Base-by-base conservation (phyloP, 2,888 invertebrate species). In the Agrotis exclamationis region DNA sequence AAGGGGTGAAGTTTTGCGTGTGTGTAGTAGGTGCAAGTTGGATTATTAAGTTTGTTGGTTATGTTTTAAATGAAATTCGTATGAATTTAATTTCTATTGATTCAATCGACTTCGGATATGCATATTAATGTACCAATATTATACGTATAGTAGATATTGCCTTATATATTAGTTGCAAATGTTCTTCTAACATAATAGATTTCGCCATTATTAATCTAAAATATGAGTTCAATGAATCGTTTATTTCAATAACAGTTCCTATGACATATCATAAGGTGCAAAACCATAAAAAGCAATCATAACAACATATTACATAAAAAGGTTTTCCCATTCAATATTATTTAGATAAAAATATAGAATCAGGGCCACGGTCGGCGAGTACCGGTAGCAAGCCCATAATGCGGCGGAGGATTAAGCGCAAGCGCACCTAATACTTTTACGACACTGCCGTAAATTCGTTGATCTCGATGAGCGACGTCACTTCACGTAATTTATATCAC, bases 371-470 rank as follows among this genome's bases (percentile, higher is more conserved):
- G 86, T 88, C 89, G 91, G 88, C 89, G 76, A 88, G 89, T 83
- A 67, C 83, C 90, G 82, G 88, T 89, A 90, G 91, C 89, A 83
- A 87, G 85, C 85, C 85, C 82, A 86, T 93, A 93, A 94, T 91
- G 85, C 93, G 79, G 45, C 67, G 89, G 92, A 91, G 95, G 95
- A 94, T 84, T 87, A 85, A 66, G 80, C 90, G 89, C 92, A 88
- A 87, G 92, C 92, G 90, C 91, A 91, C 83, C 91, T 93, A 93
- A 93, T 92, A 89, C 93, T 90, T 95, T 95, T 95, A 95, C 91
- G 93, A 94, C 92, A 86, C 80, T 87, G 90, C 87, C 91, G 92
- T 95, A 93, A 94, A 94, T 92, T 90, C 86, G 89, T 89, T 90
- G 89, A 90, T 89, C 89, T 91, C 91, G 90, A 93, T 93, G 90